Conservation (phyloP, 1,140 invertebrate genomes). For the Prorops nasuta region DNA sequence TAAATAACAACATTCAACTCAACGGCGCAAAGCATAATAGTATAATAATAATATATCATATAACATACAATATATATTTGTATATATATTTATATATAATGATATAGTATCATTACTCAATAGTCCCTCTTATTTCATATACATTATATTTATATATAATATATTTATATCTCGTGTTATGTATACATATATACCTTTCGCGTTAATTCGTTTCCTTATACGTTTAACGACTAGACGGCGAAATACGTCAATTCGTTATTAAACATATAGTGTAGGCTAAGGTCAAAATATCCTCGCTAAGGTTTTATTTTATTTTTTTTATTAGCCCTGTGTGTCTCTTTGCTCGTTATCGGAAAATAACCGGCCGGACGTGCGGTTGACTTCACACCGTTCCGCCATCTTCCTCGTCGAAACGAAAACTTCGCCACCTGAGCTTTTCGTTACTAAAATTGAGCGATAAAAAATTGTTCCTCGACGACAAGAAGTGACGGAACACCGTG, state of each 20-base stretch:
- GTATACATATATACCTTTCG: conserved; percentile 41
- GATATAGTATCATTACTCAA: conserved; percentile 44
- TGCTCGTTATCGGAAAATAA: neutral
- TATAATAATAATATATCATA: conserved; percentile 43
- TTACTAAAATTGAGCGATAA: neutral
- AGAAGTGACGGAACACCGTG: neutral
- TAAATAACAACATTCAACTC: conserved; percentile 53
- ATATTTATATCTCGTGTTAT: conserved; percentile 10
- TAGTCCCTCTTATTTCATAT: conserved; percentile 35
- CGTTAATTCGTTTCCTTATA: conserved; percentile 37
- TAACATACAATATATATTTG: conserved; percentile 50
- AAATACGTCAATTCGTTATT: neutral
- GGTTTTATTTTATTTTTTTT: too few species aligned
- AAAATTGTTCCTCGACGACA: neutral
- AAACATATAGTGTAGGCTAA: neutral
- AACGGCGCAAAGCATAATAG: conserved; percentile 51
- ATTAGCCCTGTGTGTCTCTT: neutral
- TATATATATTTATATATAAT: conserved; percentile 19
- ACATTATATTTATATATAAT: conserved; percentile 31
- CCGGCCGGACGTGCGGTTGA: neutral
- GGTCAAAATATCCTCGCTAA: neutral
- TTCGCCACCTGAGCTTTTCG: neutral
- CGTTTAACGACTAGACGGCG: neutral
- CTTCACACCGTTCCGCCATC: neutral
- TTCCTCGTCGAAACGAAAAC: neutral